Conservation (phyloP, 2,888 invertebrate species). For the Allacma fusca region DNA sequence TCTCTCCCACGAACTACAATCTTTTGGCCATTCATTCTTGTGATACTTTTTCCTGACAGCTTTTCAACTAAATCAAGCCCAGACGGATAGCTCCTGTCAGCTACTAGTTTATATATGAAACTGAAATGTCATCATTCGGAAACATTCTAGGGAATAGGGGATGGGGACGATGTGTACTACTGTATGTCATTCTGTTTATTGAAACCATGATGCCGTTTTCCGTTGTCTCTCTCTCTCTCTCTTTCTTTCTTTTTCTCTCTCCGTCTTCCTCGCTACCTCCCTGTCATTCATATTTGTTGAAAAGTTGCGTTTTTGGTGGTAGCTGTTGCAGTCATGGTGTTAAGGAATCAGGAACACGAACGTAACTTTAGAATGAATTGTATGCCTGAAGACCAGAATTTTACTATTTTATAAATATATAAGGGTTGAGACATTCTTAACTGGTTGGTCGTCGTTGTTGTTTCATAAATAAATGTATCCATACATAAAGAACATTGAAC, state of each 20-base stretch:
- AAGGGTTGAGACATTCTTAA: no score
- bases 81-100: not conserved
- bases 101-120: not conserved
- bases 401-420: no score
- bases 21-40: conserved; percentile 6
- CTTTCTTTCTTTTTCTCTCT: no score
- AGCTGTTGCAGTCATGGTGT: no score
- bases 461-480: no score
- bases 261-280: no score
- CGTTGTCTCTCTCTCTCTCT: not conserved
- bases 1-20: not conserved
- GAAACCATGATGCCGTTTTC: conserved; percentile 1
- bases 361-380: no score
- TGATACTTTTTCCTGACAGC: conserved; percentile 5
- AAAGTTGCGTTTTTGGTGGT: not conserved
- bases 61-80: not conserved
- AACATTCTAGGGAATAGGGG: not conserved
- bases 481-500: not conserved
- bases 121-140: not conserved
- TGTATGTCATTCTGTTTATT: not conserved
- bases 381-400: no score
- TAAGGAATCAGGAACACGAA: no score
- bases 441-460: no score
- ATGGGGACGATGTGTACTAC: not conserved
- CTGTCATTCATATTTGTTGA: conserved; percentile 5